Evolutionary conservation across 1,140 invertebrate genomes (phyloP), one percentile per base, ranked within the genome.

Genomic region (Probaryconus sp.): DNA sequence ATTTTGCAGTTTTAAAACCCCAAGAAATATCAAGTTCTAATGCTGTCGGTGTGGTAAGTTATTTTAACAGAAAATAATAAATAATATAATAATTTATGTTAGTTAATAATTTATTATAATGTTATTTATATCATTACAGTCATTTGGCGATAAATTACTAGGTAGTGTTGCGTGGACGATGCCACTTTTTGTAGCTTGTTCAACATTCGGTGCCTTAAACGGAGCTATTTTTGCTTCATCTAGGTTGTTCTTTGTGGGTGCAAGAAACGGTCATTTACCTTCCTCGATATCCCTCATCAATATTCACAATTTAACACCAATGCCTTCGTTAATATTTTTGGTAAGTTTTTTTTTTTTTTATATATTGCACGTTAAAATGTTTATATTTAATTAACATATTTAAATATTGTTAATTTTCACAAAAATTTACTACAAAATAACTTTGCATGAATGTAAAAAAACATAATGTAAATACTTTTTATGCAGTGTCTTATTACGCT

Each of bases 241-340:
- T 0, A 89, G 94, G 63, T 86, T 98, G 7, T 96, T 97, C 79
- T 98, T 98, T 83, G 96, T 97, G 14, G 97, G 96, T 1, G 96
- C 69, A 2, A 18, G 65, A 51, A 73, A 77, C 20, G 75, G 75
- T 10, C 68, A 73, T 83, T 89, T 99, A 50, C 96, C 96, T 0
- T 90, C 93, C 65, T 93, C 95, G 28, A 92, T 98, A 78, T 93
- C 96, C 0, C 90, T 97, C 14, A 96, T 98, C 35, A 95, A 96
- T 82, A 88, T 96, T 9, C 92, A 92, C 56, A 92, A 93, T 78
- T 88, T 94, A 43, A 98, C 96, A n/a, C 97, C 97, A 2, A 92
- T 96, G 20, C 95, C 96, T 18, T 96, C 96, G 1, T 89, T 98
- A 56, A 91, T 97, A 72, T 97, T 98, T 87, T 91, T 97, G 89